Percentiles rank a stretch among this genome's conserved stretches.
These are phyloP conservation scores for Hoplodrina blanda DNA, from an alignment of 2,888 invertebrate species.

Conservation along the genomic window DNA sequence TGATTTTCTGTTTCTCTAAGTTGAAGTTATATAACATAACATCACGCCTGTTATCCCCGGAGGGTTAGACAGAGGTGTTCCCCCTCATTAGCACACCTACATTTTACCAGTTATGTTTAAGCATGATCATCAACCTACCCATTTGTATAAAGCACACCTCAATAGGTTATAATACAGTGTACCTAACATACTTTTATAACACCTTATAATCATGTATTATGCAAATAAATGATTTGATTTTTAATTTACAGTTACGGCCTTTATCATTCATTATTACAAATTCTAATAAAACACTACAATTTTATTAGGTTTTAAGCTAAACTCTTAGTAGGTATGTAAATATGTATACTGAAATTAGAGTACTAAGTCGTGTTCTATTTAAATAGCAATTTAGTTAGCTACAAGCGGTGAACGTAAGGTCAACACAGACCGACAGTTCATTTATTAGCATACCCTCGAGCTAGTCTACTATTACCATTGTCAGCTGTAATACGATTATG, in stretches of 20 bases:
- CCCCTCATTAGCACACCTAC: too few species aligned
- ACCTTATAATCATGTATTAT: too few species aligned
- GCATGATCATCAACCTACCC: too few species aligned
- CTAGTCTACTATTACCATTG: conserved; percentile 70
- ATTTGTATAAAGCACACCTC: too few species aligned
- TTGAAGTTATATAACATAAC: conserved; percentile 1
- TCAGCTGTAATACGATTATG: conserved; percentile 75
- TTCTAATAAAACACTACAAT: conserved; percentile 21
- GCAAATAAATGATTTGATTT: too few species aligned
- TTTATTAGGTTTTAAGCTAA: conserved; percentile 32
- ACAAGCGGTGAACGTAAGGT: conserved; percentile 81
- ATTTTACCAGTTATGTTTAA: too few species aligned
- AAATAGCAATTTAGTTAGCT: conserved; percentile 58
- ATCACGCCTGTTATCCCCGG: too few species aligned
- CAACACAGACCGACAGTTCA: conserved; percentile 75
- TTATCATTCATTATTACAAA: not conserved
- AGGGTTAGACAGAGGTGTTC: too few species aligned
- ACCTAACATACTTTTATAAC: too few species aligned
- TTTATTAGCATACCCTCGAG: conserved; percentile 73
- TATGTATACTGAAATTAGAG: conserved; percentile 50
- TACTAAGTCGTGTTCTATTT: conserved; percentile 46
- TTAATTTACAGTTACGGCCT: conserved; percentile 15
- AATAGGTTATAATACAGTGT: too few species aligned
- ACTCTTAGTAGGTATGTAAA: conserved; percentile 38
- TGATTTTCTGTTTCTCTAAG: conserved; percentile 1